Base-by-base conservation (phyloP, 2,888 invertebrate species). In the Bhutanitis thaidina region DNA sequence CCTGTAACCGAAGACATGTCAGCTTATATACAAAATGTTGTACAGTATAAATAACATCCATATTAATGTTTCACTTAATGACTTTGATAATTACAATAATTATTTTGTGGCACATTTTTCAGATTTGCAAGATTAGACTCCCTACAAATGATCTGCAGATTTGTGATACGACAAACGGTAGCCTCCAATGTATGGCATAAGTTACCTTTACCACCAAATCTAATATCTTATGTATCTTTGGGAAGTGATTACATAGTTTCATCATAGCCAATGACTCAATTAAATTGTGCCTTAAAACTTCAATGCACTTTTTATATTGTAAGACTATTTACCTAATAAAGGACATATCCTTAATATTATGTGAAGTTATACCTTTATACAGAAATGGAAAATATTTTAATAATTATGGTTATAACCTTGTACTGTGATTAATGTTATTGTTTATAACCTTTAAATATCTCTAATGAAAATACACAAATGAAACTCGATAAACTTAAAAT, bases 141-240 rank as follows among this genome's bases (percentile, higher is more conserved):
- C 64, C 70, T 94, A 64, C 93, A 94, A 80, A 93, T 93, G 86
- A 91, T 94, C 62, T 94, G 94, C 77, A 91, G 94, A 64, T 94
- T 94, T 88, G 93, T 94, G 25, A 93, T 94, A 62, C 88, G 94
- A 60, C 93, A 93, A 77, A 92, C 92, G 61, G 93, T 93, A 41
- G 82, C 93, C 59, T 86, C 92, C 58, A 92, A 92, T 74, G 91
- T 92, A 67, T 93, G 94, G 80, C 91, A 91, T 62, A 91, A 91
- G 67, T 87, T 94, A 67, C 94, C 94, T 56, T 81, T 94, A 62
- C 91, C 91, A 49, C 81, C 84, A 66, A 88, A 88, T 61, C 75
- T 91, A 59, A 83, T 87, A 67, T 67, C 67, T 51, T 89, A 86
- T 71, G 74, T 89, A 45, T 78, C 84, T 53, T 67, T 66, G 55